These are phyloP conservation scores for Tribolium castaneum DNA, from an alignment of 1,140 invertebrate genomes.

Conservation along the genomic window DNA sequence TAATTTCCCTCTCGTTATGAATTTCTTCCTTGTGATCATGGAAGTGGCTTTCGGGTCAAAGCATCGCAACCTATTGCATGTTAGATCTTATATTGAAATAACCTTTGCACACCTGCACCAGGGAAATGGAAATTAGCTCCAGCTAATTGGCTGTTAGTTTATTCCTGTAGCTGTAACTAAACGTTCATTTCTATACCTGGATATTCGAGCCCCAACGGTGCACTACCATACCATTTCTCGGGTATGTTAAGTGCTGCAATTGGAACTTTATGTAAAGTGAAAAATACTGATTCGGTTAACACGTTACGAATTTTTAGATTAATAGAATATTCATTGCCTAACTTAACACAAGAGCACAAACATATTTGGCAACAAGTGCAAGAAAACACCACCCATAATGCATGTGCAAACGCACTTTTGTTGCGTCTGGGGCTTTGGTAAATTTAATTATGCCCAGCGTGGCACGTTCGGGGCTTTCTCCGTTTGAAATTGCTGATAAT, in stretches of 20 bases:
- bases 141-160: neutral
- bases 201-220: neutral
- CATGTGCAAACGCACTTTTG: too few relatives aligned
- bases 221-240: neutral
- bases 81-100: neutral
- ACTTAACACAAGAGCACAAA: neutral
- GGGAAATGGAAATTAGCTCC: neutral
- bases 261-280: too few relatives aligned
- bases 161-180: neutral
- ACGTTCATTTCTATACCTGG: neutral
- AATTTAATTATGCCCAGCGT: constrained; percentile 5
- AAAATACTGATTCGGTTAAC: too few relatives aligned
- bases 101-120: neutral
- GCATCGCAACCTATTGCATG: neutral
- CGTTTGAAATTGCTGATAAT: constrained; percentile 25
- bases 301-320: neutral
- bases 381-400: too few relatives aligned
- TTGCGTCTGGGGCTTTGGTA: neutral
- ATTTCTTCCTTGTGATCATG: too few relatives aligned
- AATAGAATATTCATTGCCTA: too few relatives aligned
- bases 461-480: neutral
- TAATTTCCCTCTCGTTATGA: too few relatives aligned
- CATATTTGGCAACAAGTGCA: too few relatives aligned
- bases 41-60: neutral
- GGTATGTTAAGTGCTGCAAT: too few relatives aligned